A percentile compares a stretch with the other conserved stretches of the same genome.
These are phyloP conservation scores for Actinernus sp. DNA, from an alignment of 92 coral and sea anemone species.

Conservation along the genomic window DNA sequence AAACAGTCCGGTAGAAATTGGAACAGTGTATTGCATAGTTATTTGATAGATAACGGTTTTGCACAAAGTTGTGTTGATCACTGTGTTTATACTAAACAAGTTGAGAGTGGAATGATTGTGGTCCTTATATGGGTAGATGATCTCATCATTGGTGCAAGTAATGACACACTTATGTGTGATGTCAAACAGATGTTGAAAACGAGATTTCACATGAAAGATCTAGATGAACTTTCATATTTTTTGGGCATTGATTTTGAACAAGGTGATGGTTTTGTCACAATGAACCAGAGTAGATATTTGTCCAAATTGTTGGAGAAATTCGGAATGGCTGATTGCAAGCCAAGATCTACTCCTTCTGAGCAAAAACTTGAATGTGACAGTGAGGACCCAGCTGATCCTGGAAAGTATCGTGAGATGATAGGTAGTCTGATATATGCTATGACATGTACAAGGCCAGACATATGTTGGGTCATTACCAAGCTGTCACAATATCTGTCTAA, in stretches of 20 bases:
- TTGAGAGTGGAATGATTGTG: no score
- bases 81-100: no score
- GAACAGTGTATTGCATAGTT: no score
- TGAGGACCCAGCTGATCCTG: slow-evolving; percentile 41
- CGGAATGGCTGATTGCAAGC: slow-evolving; percentile 73
- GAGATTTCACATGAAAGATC: not conserved
- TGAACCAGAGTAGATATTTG: slow-evolving; percentile 54
- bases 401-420: slow-evolving; percentile 48
- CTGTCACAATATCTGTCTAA: slow-evolving; percentile 30
- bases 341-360: slow-evolving; percentile 63
- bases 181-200: not conserved
- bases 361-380: slow-evolving; percentile 26
- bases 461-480: slow-evolving; percentile 38
- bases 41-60: no score
- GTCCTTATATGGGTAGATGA: no score
- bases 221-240: not conserved
- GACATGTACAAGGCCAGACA: slow-evolving; percentile 70
- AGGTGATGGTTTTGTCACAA: slow-evolving; percentile 6
- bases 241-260: slow-evolving; percentile 1
- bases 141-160: no score
- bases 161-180: no score
- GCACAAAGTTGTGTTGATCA: no score
- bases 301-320: slow-evolving; percentile 54
- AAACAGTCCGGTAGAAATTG: no score
- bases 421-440: slow-evolving; percentile 54